Percentiles rank a stretch among this genome's conserved stretches.
Conservation (phyloP, 2,888 invertebrate genomes). For the Habrosyne pyritoides region DNA sequence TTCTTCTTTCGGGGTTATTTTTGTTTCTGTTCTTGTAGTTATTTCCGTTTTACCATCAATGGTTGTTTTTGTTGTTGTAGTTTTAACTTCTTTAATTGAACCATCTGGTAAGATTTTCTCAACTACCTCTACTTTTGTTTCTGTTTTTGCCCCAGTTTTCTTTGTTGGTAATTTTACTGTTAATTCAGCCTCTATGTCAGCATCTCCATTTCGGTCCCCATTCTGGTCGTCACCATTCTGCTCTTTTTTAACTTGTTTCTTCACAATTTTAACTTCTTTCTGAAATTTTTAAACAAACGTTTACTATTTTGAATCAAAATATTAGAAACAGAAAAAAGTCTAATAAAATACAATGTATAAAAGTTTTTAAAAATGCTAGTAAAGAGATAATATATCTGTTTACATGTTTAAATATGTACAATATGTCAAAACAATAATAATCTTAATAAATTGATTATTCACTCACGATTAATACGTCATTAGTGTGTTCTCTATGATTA, state of each 20-base stretch:
- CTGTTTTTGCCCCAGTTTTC: conserved; percentile 70
- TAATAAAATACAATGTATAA: not conserved
- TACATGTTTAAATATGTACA: not conserved
- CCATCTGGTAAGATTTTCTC: conserved; percentile 71
- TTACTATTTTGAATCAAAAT: conserved; percentile 18
- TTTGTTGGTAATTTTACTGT: conserved; percentile 69
- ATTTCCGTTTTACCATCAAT: conserved; percentile 74
- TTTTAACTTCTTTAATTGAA: conserved; percentile 68
- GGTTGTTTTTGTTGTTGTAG: conserved; percentile 73
- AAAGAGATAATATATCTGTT: not conserved
- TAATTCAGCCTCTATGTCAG: conserved; percentile 59
- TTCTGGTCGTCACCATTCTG: conserved; percentile 59
- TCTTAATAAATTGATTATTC: conserved; percentile 15
- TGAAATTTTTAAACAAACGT: conserved; percentile 51
- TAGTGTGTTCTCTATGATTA: conserved; percentile 49
- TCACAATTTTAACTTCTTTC: conserved; percentile 67
- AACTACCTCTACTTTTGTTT: conserved; percentile 72
- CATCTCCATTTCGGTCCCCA: conserved; percentile 65
- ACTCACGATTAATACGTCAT: conserved; percentile 52
- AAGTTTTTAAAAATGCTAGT: not conserved
- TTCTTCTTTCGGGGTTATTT: conserved; percentile 65
- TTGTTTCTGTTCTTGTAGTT: conserved; percentile 72
- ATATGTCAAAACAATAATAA: not conserved
- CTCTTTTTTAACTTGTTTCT: conserved; percentile 61
- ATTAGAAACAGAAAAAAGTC: conserved; percentile 17